phyloP scores from a whole-genome alignment of 2,797 vertebrate genomes.

The Karalla daura region DNA sequence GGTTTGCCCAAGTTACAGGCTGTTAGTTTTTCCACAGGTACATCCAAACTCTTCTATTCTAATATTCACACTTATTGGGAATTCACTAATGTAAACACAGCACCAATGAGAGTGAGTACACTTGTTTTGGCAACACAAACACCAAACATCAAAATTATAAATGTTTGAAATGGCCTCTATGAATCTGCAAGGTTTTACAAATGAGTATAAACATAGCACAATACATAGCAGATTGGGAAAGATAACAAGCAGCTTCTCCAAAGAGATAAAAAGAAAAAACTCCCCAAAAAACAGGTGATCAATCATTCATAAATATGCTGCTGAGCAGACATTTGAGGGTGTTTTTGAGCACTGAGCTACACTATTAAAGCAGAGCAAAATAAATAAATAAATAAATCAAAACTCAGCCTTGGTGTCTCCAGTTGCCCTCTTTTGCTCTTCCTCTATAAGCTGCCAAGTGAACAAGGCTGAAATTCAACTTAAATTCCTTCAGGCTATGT shows the following conservation, averaged over 20 bases:
- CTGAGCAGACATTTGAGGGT: neutral
- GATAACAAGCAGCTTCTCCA: neutral
- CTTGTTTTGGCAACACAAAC: too few relatives aligned
- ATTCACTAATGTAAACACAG: neutral
- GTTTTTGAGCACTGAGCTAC: neutral
- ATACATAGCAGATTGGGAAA: neutral
- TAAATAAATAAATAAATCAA: too few relatives aligned
- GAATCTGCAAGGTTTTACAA: neutral
- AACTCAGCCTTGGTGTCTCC: slow-evolving; percentile 6
- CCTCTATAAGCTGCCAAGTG: slow-evolving; percentile 13
- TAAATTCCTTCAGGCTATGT: slow-evolving; percentile 39
- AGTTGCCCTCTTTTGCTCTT: neutral
- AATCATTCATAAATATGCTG: slow-evolving; percentile 6
- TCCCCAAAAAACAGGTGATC: neutral
- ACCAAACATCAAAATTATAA: neutral
- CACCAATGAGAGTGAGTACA: neutral
- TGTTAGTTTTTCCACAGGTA: too few relatives aligned
- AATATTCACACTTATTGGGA: too few relatives aligned
- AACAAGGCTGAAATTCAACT: slow-evolving; percentile 22
- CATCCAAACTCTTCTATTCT: too few relatives aligned
- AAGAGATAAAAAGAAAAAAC: too few relatives aligned
- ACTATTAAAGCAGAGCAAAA: slow-evolving; percentile 15
- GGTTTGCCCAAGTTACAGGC: too few relatives aligned
- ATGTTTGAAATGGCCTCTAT: slow-evolving; percentile 4
- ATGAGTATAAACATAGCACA: neutral